Base-by-base conservation (phyloP, 2,113 vertebrate genomes). In the Zeus faber region DNA sequence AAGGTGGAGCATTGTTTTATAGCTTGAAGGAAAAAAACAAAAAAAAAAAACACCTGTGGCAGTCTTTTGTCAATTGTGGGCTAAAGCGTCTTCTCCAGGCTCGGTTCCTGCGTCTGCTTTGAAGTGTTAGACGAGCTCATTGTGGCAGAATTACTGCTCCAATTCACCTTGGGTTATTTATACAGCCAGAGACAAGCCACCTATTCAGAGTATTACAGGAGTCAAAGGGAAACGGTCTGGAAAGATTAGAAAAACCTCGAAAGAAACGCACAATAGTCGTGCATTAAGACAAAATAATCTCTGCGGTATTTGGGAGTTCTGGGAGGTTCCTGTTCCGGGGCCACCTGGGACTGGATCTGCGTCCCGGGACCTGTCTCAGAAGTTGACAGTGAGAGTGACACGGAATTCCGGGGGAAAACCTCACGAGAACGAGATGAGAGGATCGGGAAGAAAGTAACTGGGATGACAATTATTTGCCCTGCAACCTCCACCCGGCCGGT, bases 41-140 rank as follows among this genome's bases (percentile, higher is more conserved):
- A 79, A 74, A 74, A 85, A 76, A 66, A 70, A 84, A 79, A 70
- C 81, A 79, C 71, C 84, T 79, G 68, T 76, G 63, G 60, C 40
- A 3, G 59, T 63, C 62, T 71, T 82, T 80, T 82, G 74, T 81
- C 54, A 61, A 58, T 59, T 55, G 54, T 53, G 65, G 61, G 62
- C 49, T 44, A 37, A 46, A 68, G 65, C 65, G 62, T 72, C 63
- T 68, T 75, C 54, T 68, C 37, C 44, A 61, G 67, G 31, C 57
- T 50, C 50, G 67, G 52, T 57, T 70, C 66, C 74, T 41, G 76
- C 54, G 65, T 50, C 57, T 44, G 53, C 87, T 90, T 89, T 87
- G 86, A 89, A 83, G 82, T 81, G 56, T 56, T 69, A 67, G 40
- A 51, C 44, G 35, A 54, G 71, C 53, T 78, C 58, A 75, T 64